These are phyloP conservation scores for Cerceris ruficornis DNA, from an alignment of 2,888 invertebrate genomes.

Conservation along the genomic window DNA sequence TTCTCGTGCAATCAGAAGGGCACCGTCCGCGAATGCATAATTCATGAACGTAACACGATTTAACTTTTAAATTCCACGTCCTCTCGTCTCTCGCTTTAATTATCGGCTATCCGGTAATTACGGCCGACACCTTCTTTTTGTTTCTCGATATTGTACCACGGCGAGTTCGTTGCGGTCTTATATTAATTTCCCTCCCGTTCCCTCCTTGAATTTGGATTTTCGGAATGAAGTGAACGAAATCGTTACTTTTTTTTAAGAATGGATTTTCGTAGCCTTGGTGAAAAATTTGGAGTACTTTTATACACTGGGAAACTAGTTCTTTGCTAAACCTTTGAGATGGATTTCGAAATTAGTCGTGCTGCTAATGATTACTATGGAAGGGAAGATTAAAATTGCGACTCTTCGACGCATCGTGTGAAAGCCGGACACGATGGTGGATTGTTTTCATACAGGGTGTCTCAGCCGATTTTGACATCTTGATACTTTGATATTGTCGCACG, in stretches of 20 bases:
- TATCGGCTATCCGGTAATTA: slow-evolving; percentile 71
- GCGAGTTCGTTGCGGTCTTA: slow-evolving; percentile 13
- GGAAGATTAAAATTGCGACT: background rate
- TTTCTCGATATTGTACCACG: slow-evolving; percentile 47
- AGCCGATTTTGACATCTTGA: no score
- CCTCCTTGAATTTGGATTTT: background rate
- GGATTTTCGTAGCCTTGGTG: background rate
- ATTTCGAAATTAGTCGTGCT: background rate
- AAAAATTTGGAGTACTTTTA: background rate
- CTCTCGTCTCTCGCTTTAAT: slow-evolving; percentile 64
- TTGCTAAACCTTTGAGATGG: background rate
- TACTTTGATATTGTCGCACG: no score
- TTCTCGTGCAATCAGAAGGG: slow-evolving; percentile 58
- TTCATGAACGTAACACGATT: slow-evolving; percentile 72
- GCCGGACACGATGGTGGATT: no score
- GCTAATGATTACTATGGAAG: background rate
- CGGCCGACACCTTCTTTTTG: slow-evolving; percentile 63
- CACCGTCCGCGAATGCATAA: slow-evolving; percentile 61
- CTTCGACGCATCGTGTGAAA: background rate
- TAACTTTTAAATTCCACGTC: slow-evolving; percentile 71
- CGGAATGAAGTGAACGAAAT: background rate
- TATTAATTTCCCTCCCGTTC: slow-evolving; percentile 42
- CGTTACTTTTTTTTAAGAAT: background rate
- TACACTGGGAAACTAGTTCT: background rate
- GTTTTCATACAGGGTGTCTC: no score